Percentiles rank a stretch among this genome's conserved stretches.
phyloP scores from a whole-genome alignment of 2,113 vertebrate genomes.

The Perca flavescens region DNA sequence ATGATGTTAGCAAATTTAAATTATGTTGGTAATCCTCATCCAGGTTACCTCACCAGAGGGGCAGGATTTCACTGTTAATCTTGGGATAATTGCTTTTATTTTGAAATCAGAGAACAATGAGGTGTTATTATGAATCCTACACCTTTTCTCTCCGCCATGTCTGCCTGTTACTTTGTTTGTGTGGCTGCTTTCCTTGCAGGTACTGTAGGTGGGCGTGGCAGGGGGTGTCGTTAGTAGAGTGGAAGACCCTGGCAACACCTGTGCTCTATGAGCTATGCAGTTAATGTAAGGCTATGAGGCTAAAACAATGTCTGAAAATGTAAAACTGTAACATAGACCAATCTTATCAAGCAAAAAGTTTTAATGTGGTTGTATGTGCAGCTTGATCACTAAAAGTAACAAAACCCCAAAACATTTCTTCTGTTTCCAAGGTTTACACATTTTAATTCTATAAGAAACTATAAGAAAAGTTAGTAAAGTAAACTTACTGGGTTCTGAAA shows the following conservation, averaged over 20 bases:
- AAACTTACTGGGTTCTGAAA: not conserved
- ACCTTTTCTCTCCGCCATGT: too few relatives aligned
- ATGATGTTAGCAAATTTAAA: not conserved
- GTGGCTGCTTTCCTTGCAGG: too few relatives aligned
- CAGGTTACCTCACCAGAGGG: not conserved
- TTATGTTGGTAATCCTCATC: not conserved
- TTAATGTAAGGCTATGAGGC: too few relatives aligned
- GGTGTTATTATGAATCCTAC: too few relatives aligned
- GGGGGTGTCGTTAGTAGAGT: too few relatives aligned
- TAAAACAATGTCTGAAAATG: not conserved
- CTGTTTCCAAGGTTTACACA: not conserved
- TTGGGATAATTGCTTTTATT: constrained; percentile 11
- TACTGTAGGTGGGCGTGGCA: too few relatives aligned
- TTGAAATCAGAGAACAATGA: constrained; percentile 19
- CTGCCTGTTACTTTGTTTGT: too few relatives aligned
- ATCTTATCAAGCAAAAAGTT: not conserved
- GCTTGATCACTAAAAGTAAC: too few relatives aligned
- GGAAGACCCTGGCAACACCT: too few relatives aligned
- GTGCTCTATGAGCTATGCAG: too few relatives aligned
- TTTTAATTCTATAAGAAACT: not conserved
- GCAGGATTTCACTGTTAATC: not conserved
- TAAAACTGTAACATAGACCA: not conserved
- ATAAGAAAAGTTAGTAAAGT: not conserved
- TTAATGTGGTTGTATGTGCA: not conserved
- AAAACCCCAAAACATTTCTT: too few relatives aligned